These are phyloP conservation scores for Psylliodes chrysocephalus DNA, from an alignment of 2,888 invertebrate genomes.

Conservation along the genomic window DNA sequence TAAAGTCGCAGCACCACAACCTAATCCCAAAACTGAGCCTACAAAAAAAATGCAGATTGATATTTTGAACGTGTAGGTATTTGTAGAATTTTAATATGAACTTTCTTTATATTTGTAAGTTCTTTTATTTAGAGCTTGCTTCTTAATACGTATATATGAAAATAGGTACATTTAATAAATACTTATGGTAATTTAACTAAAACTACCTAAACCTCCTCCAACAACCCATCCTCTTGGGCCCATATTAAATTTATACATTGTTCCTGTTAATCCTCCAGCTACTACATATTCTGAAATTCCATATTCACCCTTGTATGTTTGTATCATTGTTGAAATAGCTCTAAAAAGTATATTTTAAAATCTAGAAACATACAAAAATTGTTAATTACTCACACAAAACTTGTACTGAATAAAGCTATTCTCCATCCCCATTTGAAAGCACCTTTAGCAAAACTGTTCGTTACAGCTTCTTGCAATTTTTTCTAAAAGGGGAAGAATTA, in stretches of 20 bases:
- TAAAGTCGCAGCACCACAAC: constrained; percentile 70
- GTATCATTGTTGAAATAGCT: constrained; percentile 70
- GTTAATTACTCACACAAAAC: constrained; percentile 71
- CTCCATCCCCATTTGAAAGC: constrained; percentile 77
- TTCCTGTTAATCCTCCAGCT: constrained; percentile 75
- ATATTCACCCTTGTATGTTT: constrained; percentile 75
- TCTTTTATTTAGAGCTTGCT: too few species aligned
- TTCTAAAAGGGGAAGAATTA: constrained; percentile 67
- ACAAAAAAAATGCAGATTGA: constrained; percentile 51
- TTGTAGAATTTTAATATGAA: too few species aligned
- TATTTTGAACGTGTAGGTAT: background rate
- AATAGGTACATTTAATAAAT: too few species aligned
- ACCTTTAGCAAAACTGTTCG: constrained; percentile 77
- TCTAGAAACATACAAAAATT: background rate
- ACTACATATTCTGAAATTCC: constrained; percentile 74
- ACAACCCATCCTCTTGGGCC: constrained; percentile 76
- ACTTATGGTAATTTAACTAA: too few species aligned
- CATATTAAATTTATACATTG: constrained; percentile 73
- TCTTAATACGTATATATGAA: too few species aligned
- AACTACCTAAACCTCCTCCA: constrained; percentile 73
- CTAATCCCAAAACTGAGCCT: constrained; percentile 71
- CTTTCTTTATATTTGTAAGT: too few species aligned
- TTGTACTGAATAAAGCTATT: constrained; percentile 72
- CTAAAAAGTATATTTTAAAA: constrained; percentile 64
- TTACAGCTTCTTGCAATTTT: constrained; percentile 77